Percentiles rank a stretch among this genome's conserved stretches.
phyloP scores from a whole-genome alignment of 1,140 invertebrate genomes.

The Bombus pascuorum region DNA sequence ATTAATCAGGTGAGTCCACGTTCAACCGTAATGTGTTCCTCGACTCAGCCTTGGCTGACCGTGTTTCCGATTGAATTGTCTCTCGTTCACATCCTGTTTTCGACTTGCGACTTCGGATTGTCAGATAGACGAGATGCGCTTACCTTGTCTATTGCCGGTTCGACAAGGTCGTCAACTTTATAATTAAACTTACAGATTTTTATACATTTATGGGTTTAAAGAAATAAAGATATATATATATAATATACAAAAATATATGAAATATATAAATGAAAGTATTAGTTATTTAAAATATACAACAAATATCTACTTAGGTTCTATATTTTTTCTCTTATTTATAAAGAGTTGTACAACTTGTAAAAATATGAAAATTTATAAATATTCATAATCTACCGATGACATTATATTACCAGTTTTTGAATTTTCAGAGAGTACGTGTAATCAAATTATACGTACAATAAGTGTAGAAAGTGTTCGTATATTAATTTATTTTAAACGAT shows the following conservation, averaged over 20 bases:
- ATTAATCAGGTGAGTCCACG: conserved; percentile 84
- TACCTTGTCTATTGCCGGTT: too few relatives aligned
- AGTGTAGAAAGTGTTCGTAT: too few relatives aligned
- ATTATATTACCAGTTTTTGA: too few relatives aligned
- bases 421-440: too few relatives aligned
- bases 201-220: background rate
- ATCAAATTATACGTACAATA: too few relatives aligned
- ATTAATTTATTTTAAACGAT: too few relatives aligned
- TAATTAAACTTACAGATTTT: background rate
- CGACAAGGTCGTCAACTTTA: background rate
- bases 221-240: too few relatives aligned
- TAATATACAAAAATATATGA: background rate
- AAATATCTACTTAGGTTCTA: too few relatives aligned
- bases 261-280: background rate
- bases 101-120: background rate
- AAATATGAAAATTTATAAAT: too few relatives aligned
- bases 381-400: too few relatives aligned
- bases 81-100: conserved; percentile 36
- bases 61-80: conserved; percentile 52
- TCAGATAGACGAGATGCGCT: background rate
- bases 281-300: too few relatives aligned
- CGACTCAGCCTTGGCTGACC: conserved; percentile 51
- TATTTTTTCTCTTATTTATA: background rate
- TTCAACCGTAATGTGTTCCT: conserved; percentile 55
- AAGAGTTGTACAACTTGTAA: background rate